These are phyloP conservation scores for Jordanella pulchra DNA, from an alignment of 2,797 vertebrate species.

Conservation along the genomic window DNA sequence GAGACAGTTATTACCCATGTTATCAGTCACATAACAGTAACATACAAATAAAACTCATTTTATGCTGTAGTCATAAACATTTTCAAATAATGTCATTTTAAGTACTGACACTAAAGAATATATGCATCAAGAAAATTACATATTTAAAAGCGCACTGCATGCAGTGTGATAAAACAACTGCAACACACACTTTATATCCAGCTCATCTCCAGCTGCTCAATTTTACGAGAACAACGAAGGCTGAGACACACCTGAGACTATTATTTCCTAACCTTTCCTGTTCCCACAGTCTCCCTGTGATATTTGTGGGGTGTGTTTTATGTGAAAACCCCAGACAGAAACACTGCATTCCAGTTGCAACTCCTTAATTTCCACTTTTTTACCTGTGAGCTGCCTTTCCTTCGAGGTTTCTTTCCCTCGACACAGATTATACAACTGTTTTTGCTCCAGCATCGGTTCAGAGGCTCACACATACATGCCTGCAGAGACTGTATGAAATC, in stretches of 20 bases:
- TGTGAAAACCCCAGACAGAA: slow-evolving; percentile 25
- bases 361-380: slow-evolving; percentile 49
- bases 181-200: slow-evolving; percentile 1
- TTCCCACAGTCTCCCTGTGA: background rate
- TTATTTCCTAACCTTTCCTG: slow-evolving; percentile 25
- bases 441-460: background rate
- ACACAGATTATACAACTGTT: slow-evolving; percentile 12
- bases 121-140: background rate
- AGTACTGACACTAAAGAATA: background rate
- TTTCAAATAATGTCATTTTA: slow-evolving; percentile 4
- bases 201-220: slow-evolving; percentile 21
- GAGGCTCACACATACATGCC: slow-evolving; percentile 11
- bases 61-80: slow-evolving; percentile 6
- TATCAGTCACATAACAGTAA: slow-evolving; percentile 28
- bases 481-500: slow-evolving; percentile 40
- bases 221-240: slow-evolving; percentile 32
- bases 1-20: slow-evolving; percentile 44
- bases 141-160: background rate
- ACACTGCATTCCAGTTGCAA: slow-evolving; percentile 47
- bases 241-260: slow-evolving; percentile 34
- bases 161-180: background rate
- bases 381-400: slow-evolving; percentile 46
- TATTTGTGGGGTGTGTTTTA: slow-evolving; percentile 2
- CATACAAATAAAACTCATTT: background rate
- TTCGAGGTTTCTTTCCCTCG: slow-evolving; percentile 9